Conservation (phyloP, 2,888 invertebrate species). For the Carcina quercana region DNA sequence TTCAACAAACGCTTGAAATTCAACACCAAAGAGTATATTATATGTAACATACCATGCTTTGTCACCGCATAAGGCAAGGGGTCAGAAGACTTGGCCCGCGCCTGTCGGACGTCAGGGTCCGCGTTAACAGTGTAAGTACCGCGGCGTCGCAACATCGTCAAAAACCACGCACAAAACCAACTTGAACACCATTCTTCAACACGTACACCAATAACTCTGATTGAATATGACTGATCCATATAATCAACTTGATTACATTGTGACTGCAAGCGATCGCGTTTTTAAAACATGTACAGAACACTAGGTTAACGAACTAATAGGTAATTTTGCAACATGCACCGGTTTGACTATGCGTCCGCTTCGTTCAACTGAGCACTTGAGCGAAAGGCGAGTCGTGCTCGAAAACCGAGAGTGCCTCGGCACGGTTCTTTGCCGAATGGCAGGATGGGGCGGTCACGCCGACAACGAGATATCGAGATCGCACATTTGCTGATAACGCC, state of each 20-base stretch:
- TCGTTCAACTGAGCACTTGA: slow-evolving; percentile 37
- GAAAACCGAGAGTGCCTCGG: slow-evolving; percentile 62
- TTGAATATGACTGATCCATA: too few species aligned
- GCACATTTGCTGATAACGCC: slow-evolving; percentile 54
- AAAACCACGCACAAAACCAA: too few species aligned
- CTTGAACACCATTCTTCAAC: slow-evolving; percentile 20
- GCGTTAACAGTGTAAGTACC: slow-evolving; percentile 64
- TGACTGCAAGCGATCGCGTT: too few species aligned
- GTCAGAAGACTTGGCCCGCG: slow-evolving; percentile 33
- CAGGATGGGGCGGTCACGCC: slow-evolving; percentile 44
- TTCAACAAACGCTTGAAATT: too few species aligned
- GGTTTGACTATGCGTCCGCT: slow-evolving; percentile 33
- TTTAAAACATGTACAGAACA: too few species aligned
- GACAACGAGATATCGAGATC: slow-evolving; percentile 57
- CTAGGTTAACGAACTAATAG: slow-evolving; percentile 59
- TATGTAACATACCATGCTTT: slow-evolving; percentile 48
- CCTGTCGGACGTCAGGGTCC: slow-evolving; percentile 34
- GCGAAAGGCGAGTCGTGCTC: slow-evolving; percentile 64
- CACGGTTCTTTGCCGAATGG: slow-evolving; percentile 60
- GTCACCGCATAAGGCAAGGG: slow-evolving; percentile 32
- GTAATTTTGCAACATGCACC: slow-evolving; percentile 59
- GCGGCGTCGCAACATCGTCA: slow-evolving; percentile 57
- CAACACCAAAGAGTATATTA: too few species aligned
- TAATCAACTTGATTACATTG: too few species aligned
- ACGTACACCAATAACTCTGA: too few species aligned